These are phyloP conservation scores for Phallusia fumigata DNA, from an alignment of 23 tunicate genomes.

Conservation along the genomic window DNA sequence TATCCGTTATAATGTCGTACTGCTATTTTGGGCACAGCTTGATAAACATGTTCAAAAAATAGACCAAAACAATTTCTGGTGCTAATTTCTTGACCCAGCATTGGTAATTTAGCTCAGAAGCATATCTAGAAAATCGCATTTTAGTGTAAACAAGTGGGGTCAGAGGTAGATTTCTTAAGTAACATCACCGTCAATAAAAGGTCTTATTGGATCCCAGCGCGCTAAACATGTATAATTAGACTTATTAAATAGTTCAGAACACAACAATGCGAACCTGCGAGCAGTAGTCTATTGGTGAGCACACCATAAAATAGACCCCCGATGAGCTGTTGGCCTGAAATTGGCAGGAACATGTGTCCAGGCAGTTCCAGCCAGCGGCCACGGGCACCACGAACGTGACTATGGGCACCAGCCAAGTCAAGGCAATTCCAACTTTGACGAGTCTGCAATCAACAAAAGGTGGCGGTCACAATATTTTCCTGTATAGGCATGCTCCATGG, in stretches of 20 bases:
- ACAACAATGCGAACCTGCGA: slow-evolving; percentile 55
- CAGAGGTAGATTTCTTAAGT: no score
- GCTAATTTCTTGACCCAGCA: no score
- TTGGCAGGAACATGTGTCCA: slow-evolving; percentile 44
- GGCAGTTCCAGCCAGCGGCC: slow-evolving; percentile 71
- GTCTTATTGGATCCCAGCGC: no score
- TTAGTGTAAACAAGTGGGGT: no score
- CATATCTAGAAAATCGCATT: no score
- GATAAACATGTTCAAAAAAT: no score
- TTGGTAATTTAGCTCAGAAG: no score
- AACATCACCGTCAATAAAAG: no score
- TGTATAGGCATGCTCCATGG: background rate
- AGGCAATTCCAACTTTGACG: slow-evolving; percentile 55
- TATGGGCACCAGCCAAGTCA: slow-evolving; percentile 85
- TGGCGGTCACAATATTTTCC: background rate
- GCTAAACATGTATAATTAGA: background rate
- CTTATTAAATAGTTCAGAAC: background rate
- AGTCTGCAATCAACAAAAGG: slow-evolving; percentile 31
- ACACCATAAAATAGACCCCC: slow-evolving; percentile 75
- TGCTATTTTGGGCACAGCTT: no score
- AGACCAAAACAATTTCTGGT: no score
- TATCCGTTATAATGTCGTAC: background rate
- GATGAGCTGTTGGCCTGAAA: slow-evolving; percentile 34
- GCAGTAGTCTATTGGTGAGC: slow-evolving; percentile 53
- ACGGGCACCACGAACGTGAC: slow-evolving; percentile 76